phyloP scores from a whole-genome alignment of 2,888 invertebrate species.

The Phyto melanocephala region DNA sequence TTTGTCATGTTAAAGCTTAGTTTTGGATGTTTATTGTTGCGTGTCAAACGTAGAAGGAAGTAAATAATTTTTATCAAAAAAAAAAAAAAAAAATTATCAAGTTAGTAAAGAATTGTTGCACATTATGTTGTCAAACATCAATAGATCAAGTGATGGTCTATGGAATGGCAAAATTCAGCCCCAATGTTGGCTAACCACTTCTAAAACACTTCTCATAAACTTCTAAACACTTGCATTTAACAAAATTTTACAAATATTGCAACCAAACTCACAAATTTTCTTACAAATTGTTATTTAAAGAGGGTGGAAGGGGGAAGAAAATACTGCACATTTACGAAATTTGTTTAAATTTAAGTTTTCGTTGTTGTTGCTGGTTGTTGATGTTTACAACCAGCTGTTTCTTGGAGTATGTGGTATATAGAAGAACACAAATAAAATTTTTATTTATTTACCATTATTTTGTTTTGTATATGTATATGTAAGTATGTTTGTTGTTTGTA shows the following conservation, averaged over 20 bases:
- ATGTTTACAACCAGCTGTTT: background rate
- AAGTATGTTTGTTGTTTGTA: background rate
- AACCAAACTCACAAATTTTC: no score
- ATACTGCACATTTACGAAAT: no score
- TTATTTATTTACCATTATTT: background rate
- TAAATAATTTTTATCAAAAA: slow-evolving; percentile 27
- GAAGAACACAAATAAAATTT: no score
- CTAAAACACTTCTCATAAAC: no score
- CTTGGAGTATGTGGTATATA: no score
- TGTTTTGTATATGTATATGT: slow-evolving; percentile 6
- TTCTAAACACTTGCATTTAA: no score
- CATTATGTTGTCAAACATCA: slow-evolving; percentile 30
- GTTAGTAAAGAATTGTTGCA: slow-evolving; percentile 19
- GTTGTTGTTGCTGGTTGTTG: no score
- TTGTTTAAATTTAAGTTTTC: no score
- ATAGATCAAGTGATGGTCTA: slow-evolving; percentile 25
- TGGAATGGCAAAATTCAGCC: slow-evolving; percentile 1
- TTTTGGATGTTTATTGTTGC: slow-evolving; percentile 16
- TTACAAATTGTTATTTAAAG: no score
- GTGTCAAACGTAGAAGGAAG: slow-evolving; percentile 60
- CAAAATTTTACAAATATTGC: no score
- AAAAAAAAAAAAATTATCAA: background rate
- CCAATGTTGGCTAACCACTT: background rate
- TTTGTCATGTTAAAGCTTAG: slow-evolving; percentile 2
- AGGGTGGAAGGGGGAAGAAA: no score